These are phyloP conservation scores for Onychostruthus taczanowskii DNA, from an alignment of 2,113 vertebrate genomes.

Conservation along the genomic window DNA sequence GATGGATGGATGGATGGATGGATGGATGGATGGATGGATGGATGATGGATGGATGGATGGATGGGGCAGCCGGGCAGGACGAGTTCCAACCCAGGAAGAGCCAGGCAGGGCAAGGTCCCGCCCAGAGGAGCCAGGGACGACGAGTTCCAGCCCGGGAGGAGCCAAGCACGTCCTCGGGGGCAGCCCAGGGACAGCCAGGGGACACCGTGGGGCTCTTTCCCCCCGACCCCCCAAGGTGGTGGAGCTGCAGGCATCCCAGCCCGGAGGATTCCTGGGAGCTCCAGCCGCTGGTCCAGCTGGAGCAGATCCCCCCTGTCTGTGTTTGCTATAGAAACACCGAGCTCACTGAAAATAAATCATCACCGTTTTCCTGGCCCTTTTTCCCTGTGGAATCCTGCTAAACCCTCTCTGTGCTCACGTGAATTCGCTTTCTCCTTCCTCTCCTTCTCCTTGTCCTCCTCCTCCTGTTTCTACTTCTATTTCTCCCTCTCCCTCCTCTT, in stretches of 20 bases:
- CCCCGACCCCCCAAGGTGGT: fast-evolving
- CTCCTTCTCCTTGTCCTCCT: background rate
- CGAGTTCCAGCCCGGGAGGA: background rate
- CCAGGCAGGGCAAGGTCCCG: too few relatives aligned
- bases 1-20: too few relatives aligned
- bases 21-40: background rate
- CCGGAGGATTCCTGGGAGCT: background rate
- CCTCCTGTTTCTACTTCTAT: background rate
- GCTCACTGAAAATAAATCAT: background rate
- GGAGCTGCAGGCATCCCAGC: background rate
- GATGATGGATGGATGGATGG: background rate
- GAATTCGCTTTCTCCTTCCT: background rate
- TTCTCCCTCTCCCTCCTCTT: background rate
- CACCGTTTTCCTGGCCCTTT: background rate
- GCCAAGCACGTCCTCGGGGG: background rate
- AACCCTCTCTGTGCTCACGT: background rate
- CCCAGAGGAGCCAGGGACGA: too few relatives aligned
- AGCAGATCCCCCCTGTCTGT: background rate
- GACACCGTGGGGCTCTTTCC: background rate
- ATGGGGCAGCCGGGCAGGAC: background rate
- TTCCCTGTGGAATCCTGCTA: background rate
- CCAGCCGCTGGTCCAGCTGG: background rate
- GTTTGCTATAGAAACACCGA: background rate
- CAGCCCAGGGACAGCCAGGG: background rate
- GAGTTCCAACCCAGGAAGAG: too few relatives aligned